Evolutionary conservation across 2,888 invertebrate genomes (phyloP), one percentile per base, ranked within the genome.

Genomic region (Piscicola geometra): DNA sequence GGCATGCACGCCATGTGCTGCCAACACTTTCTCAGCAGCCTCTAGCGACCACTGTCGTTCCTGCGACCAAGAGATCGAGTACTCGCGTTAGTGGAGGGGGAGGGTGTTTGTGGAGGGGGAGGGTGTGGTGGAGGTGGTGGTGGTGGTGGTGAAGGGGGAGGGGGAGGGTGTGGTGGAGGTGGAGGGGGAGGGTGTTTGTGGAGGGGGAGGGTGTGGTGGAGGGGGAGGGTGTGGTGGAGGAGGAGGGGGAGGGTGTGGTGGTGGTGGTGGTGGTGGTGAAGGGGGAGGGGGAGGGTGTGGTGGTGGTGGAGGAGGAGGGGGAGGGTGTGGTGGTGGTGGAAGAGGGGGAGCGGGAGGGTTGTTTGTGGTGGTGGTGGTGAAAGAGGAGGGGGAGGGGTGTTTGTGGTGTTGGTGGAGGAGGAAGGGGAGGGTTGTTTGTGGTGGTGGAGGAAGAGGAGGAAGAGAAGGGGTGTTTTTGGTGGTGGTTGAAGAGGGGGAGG

Each of bases 21-120:
- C 83, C 52, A 86, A 88, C 78, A 86, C 84, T 25, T 88, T 82
- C 81, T 86, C 88, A 1, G 25, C 78, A 78, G 82, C 83, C 69
- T 88, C 88, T 18, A 84, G 88, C 0, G 81, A 81, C 0, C 80
- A 79, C 32, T 88, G 89, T 81, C 80, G 78, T 2, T 78, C 82
- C 9, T 89, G 89, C 81, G 81, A 86, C 77, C 77, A 77, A 0
- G 78, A 80, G n/a, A 82, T 82, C 1, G 83, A 87, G 78, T 88
- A 86, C 66, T 78, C 79, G 12, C 71, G 78, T 79, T 18, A 69
- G 74, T 50, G 0, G 1, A 21, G 36, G 33, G 1, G 25, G 21
- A 21, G 33, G 5, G 21, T 1, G 32, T 35, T 77, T 18, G 36
- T 25, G 60, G 3, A 18, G 41, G 5, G 5, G 5, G 9, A 41